Base-by-base conservation (phyloP, 2,797 vertebrate species). In the Lindbergichthys nudifrons region DNA sequence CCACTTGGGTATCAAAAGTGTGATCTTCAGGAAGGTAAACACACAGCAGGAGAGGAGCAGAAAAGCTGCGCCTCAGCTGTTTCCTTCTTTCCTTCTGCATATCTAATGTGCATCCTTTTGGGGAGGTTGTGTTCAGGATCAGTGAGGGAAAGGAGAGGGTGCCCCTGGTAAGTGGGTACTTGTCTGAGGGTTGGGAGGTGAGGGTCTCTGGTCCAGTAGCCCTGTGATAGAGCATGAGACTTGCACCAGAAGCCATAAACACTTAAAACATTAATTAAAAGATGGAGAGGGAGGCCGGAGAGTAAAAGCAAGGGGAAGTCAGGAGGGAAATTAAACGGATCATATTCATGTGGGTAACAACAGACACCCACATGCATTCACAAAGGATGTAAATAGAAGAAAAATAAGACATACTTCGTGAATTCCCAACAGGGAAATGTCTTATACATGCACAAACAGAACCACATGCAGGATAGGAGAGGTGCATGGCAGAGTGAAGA, bases 271-370 rank as follows among this genome's bases (percentile, higher is more conserved):
- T 32, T 41, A 61, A 61, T 30, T 68, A 77, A 83, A 60, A 32
- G 66, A 63, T 56, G 23, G 15, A 36, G 26, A 71, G 50, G 48
- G 46, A 70, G 46, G 52, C 13, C 8, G 45, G 30, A 42, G 65
- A 46, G 41, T 2, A 12, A 19, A 75, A 45, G 26, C 62, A 9
- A 46, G 50, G 41, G 3, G 41, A 41, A 61, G 53, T 48, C n/a
- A 69, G 32, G 43, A 61, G 42, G 51, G 16, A 50, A 72, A 72
- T 42, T 47, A 68, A 82, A 79, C 54, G 81, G 65, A 79, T 70
- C 41, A 79, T 78, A 48, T 48, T 70, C 43, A 79, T 78, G 51
- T 48, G 73, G 73, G 63, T 70, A 85, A 84, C 77, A 64, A 83
- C 68, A 77, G 48, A 87, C 1, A 26, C 26, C 26, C 26, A 26